phyloP scores from a whole-genome alignment of 2,888 invertebrate species.

The Troides aeacus region DNA sequence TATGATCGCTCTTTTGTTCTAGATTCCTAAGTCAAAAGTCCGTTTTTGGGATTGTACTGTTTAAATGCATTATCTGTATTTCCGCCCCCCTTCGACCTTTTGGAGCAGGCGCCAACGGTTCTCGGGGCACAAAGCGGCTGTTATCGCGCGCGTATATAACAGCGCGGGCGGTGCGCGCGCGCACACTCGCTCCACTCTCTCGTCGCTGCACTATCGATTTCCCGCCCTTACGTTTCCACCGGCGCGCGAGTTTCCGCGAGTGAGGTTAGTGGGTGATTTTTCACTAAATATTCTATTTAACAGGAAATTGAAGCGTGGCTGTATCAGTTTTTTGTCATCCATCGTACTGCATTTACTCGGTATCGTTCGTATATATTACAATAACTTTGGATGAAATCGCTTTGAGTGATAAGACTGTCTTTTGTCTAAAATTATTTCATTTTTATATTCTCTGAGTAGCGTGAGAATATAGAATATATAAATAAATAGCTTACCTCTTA shows the following conservation, averaged over 20 bases:
- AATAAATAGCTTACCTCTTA: slow-evolving; percentile 9
- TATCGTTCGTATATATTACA: slow-evolving; percentile 23
- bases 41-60: slow-evolving; percentile 27
- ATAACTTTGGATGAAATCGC: background rate
- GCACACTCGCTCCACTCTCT: slow-evolving; percentile 67
- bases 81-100: slow-evolving; percentile 39
- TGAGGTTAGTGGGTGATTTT: slow-evolving; percentile 64
- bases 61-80: slow-evolving; percentile 33
- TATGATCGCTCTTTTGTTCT: slow-evolving; percentile 15
- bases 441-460: too few relatives aligned
- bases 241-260: slow-evolving; percentile 66
- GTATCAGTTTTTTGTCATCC: slow-evolving; percentile 17
- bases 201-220: slow-evolving; percentile 62
- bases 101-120: slow-evolving; percentile 33
- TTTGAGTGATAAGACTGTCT: too few relatives aligned
- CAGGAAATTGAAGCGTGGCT: slow-evolving; percentile 26
- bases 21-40: slow-evolving; percentile 20
- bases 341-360: slow-evolving; percentile 19
- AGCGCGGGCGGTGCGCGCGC: slow-evolving; percentile 61
- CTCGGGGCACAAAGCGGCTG: slow-evolving; percentile 39
- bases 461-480: too few relatives aligned
- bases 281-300: slow-evolving; percentile 31
- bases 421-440: too few relatives aligned
- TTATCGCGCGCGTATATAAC: slow-evolving; percentile 71
- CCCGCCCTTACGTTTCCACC: slow-evolving; percentile 60